Evolutionary conservation across 2,888 invertebrate genomes (phyloP).

Genomic region (Drosophila borborema): DNA sequence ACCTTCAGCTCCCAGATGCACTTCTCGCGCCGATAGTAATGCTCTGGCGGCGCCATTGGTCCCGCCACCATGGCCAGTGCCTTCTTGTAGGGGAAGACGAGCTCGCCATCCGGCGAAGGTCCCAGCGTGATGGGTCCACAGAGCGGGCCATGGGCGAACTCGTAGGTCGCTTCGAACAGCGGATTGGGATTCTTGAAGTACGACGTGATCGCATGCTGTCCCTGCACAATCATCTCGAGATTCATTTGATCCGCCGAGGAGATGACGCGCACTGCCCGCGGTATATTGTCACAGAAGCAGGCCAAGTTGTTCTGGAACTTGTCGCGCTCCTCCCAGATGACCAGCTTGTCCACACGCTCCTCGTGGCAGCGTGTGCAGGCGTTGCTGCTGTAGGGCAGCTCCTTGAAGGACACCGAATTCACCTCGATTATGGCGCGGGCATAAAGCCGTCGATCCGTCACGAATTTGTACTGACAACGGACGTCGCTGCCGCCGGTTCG

Average conservation of each 20-base stretch:
- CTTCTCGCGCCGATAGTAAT: conserved; percentile 86
- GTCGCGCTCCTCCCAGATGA: conserved; percentile 91
- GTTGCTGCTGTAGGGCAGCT: conserved; percentile 91
- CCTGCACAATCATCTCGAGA: conserved; percentile 92
- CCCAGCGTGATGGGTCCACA: conserved; percentile 94
- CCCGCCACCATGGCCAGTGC: conserved; percentile 87
- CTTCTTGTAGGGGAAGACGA: conserved; percentile 94
- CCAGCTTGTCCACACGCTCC: conserved; percentile 93
- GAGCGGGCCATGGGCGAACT: conserved; percentile 95
- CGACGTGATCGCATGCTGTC: conserved; percentile 93
- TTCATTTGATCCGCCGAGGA: conserved; percentile 93
- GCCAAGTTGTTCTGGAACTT: conserved; percentile 89
- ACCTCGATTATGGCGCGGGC: conserved; percentile 92
- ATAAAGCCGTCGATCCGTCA: conserved; percentile 92
- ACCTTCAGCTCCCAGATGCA: conserved; percentile 94
- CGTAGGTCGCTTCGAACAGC: conserved; percentile 94
- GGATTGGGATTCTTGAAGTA: conserved; percentile 95
- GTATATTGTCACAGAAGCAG: conserved; percentile 90
- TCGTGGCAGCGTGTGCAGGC: conserved; percentile 94
- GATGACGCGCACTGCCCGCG: conserved; percentile 88
- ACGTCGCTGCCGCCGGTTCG: conserved; percentile 91
- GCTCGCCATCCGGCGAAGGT: conserved; percentile 93
- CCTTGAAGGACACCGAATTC: conserved; percentile 93
- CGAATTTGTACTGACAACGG: conserved; percentile 92
- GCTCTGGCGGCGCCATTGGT: conserved; percentile 83